Conservation (phyloP, 2,888 invertebrate genomes). For the Patella caerulea region DNA sequence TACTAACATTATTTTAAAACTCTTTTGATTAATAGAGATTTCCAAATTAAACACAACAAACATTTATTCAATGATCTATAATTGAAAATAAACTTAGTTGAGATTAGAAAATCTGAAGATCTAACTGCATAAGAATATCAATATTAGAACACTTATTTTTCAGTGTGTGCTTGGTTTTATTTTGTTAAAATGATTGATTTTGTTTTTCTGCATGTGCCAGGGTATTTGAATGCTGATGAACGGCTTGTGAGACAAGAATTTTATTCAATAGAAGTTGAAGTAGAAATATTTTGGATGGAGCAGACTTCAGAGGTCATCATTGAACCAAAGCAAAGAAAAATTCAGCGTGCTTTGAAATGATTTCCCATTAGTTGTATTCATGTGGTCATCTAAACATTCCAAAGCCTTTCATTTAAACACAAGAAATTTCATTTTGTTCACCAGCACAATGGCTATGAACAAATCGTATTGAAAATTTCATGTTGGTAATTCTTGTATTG, state of each 20-base stretch:
- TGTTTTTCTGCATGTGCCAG: slow-evolving; percentile 45
- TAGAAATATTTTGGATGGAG: slow-evolving; percentile 61
- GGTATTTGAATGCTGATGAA: slow-evolving; percentile 51
- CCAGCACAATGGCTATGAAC: too few species aligned
- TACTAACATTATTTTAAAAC: too few species aligned
- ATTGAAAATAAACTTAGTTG: too few species aligned
- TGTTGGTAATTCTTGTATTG: too few species aligned
- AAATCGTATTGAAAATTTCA: too few species aligned
- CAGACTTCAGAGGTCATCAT: slow-evolving; percentile 6
- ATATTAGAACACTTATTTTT: neutral
- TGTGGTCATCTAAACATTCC: slow-evolving; percentile 2
- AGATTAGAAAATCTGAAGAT: too few species aligned
- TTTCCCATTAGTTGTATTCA: neutral
- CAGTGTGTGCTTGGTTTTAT: slow-evolving; percentile 14
- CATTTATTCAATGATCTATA: too few species aligned
- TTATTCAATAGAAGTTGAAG: slow-evolving; percentile 63
- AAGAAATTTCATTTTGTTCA: too few species aligned
- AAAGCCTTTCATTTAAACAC: neutral
- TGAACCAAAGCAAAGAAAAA: slow-evolving; percentile 6
- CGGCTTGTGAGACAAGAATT: slow-evolving; percentile 61
- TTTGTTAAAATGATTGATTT: slow-evolving; percentile 21
- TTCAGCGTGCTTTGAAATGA: slow-evolving; percentile 3
- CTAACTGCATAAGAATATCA: too few species aligned
- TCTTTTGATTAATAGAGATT: too few species aligned
- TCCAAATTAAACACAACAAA: too few species aligned